Evolutionary conservation across 2,888 invertebrate genomes (phyloP).

Genomic region (Epinotia ramella): DNA sequence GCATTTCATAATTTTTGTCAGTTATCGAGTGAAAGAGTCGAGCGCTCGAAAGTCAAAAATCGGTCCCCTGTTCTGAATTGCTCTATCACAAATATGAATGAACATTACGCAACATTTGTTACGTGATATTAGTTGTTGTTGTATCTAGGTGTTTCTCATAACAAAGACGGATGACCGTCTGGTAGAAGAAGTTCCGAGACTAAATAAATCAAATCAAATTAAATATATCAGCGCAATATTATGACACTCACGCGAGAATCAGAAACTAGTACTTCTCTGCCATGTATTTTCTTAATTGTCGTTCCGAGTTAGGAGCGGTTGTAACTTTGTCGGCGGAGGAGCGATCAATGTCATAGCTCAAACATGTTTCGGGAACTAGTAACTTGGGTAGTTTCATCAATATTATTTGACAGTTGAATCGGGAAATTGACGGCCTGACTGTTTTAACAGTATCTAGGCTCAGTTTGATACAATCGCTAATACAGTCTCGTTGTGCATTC

Average conservation of each 20-base stretch:
- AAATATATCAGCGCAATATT: background rate
- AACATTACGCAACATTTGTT: too few species aligned
- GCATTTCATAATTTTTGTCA: too few species aligned
- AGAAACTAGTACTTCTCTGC: background rate
- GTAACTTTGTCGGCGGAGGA: background rate
- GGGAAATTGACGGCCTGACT: background rate
- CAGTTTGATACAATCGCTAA: background rate
- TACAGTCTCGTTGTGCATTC: background rate
- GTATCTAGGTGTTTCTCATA: too few species aligned
- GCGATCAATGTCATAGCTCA: background rate
- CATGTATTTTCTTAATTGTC: background rate
- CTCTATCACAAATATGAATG: too few species aligned
- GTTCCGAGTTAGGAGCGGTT: background rate
- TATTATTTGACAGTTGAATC: background rate
- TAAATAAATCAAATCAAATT: background rate
- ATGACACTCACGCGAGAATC: background rate
- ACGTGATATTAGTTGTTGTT: too few species aligned
- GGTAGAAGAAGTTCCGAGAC: too few species aligned
- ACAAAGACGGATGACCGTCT: too few species aligned
- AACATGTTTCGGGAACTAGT: background rate
- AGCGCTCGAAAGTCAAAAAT: too few species aligned
- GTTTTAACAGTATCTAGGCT: background rate
- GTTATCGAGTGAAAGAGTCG: too few species aligned
- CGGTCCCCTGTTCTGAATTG: too few species aligned
- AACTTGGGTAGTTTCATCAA: background rate